Percentiles rank a stretch among this genome's conserved stretches.
Evolutionary conservation across 1,140 invertebrate genomes (phyloP).

Genomic region (Conus ventricosus): DNA sequence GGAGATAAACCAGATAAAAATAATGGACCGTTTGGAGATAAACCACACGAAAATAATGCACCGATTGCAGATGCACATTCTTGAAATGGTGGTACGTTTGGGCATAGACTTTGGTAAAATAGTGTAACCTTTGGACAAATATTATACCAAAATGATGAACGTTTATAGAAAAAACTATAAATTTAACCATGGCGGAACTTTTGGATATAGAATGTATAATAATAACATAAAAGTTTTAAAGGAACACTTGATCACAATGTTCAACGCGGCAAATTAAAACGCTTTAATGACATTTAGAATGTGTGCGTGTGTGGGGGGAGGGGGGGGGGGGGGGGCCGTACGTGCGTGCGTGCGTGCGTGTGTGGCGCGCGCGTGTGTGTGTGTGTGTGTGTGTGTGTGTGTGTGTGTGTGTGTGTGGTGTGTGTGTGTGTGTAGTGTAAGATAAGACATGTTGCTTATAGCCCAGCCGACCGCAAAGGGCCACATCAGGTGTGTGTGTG

Average conservation of each 20-base stretch:
- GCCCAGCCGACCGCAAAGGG: too few relatives aligned
- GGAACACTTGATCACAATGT: background rate
- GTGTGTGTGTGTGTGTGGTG: background rate
- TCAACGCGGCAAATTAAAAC: too few relatives aligned
- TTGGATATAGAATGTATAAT: background rate
- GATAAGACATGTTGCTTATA: too few relatives aligned
- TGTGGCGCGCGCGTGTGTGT: conserved; percentile 1
- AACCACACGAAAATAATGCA: too few relatives aligned
- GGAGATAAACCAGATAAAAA: too few relatives aligned
- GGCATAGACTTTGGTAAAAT: background rate
- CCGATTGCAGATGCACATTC: too few relatives aligned
- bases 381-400: conserved; percentile 7
- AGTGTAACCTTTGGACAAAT: background rate
- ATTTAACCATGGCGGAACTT: background rate
- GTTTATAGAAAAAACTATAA: background rate
- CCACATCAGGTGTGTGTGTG: background rate
- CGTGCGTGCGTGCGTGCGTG: conserved; percentile 11
- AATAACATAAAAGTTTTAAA: background rate
- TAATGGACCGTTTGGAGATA: too few relatives aligned
- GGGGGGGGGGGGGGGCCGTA: too few relatives aligned
- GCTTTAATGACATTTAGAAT: background rate
- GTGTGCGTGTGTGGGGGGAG: background rate
- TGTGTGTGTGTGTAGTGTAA: background rate
- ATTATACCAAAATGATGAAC: background rate
- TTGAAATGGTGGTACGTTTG: background rate